A percentile compares a stretch with the other conserved stretches of the same genome.
Conservation (phyloP, 2,113 vertebrate genomes). For the Serinus canaria region DNA sequence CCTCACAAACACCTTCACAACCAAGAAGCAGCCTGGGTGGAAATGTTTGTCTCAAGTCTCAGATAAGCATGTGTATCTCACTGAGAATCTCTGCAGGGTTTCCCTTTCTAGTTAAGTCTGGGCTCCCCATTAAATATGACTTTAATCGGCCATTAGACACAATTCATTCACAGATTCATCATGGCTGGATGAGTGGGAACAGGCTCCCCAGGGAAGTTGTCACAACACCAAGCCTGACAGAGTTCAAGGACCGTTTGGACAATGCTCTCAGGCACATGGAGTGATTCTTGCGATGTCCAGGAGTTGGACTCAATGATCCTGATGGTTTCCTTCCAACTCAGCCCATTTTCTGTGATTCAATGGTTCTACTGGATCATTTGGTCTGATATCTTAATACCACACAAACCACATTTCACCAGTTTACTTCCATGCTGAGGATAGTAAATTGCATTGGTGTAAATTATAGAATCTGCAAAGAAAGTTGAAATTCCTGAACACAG, state of each 20-base stretch:
- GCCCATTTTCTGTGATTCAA: background rate
- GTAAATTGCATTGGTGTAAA: background rate
- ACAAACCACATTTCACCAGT: background rate
- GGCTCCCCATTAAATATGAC: background rate
- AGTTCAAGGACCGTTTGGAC: background rate
- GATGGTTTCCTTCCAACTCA: background rate
- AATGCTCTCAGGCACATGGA: no score
- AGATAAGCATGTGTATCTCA: background rate
- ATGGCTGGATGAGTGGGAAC: background rate
- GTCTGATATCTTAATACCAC: background rate
- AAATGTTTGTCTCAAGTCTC: background rate
- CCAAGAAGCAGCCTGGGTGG: background rate
- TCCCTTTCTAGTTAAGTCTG: background rate
- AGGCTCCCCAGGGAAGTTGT: background rate
- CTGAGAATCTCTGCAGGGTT: background rate
- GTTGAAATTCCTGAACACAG: background rate
- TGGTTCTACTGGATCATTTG: background rate
- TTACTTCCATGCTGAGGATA: background rate
- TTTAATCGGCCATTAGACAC: background rate
- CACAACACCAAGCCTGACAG: background rate
- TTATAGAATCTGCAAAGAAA: background rate
- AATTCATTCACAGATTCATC: background rate
- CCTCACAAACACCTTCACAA: background rate
- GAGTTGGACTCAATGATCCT: rapidly evolving
- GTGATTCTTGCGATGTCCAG: background rate